Base-by-base conservation (phyloP, 92 coral and sea anemone species). In the Phenganax marumi region DNA sequence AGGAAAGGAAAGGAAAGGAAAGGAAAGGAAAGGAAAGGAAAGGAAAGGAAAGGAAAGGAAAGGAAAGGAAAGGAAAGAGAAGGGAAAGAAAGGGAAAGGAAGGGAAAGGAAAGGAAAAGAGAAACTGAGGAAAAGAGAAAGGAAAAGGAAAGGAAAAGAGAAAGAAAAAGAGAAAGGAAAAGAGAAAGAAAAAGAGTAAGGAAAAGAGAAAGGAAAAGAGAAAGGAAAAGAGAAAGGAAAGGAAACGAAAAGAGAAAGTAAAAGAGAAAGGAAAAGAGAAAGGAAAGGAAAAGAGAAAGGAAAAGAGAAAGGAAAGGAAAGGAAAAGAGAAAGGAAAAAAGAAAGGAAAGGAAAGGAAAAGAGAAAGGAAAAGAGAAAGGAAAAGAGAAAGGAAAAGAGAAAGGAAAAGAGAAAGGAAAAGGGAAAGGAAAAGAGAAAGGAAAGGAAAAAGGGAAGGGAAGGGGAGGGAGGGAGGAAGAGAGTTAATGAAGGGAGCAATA, bases 291-390 rank as follows among this genome's bases (percentile, higher is more conserved):
- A 26, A 26, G 23, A 16, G 68, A 7, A 16, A 16, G 23, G n/a
- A 16, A 26, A 61, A 61, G 68, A 16, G n/a, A 61, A 61, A 16
- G 6, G n/a, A 16, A 16, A 16, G 17, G 17, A 61, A 61, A 16
- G n/a, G n/a, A 16, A 61, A 61, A 16, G 6, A 61, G 68, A 61
- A 61, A 26, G n/a, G n/a, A 7, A 61, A 16, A 8, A 61, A 61
- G 17, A 16, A 61, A 54, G 68, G 68, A 61, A 61, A 61, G 68
- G 68, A 61, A 16, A 61, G n/a, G 68, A 16, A 16, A 61, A 61
- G 17, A 17, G 17, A 17, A 17, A 54, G 60, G 17, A 54, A 17
- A 54, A 17, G 17, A 17, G 60, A 54, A 17, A 54, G 17, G 60
- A 54, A 17, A 54, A 54, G 60, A 56, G 21, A 8, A 56, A 19